Percentiles rank a stretch among this genome's conserved stretches.
Conservation (phyloP, 2,113 vertebrate genomes). For the Ranitomeya variabilis region DNA sequence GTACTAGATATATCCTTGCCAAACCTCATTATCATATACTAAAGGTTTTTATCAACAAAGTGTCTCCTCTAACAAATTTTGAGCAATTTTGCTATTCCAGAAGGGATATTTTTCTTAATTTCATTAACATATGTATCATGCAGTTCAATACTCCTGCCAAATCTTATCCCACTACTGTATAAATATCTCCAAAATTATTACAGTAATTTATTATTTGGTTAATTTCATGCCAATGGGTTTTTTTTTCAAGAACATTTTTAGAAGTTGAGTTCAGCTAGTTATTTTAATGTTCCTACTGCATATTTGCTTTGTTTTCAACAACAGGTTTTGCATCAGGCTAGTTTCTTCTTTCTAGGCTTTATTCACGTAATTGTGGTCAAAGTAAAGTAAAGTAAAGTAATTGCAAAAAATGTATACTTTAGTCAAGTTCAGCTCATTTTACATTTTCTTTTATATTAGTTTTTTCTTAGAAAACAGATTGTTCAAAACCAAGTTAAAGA, state of each 20-base stretch:
- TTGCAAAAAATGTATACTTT: background rate
- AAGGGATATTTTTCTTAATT: slow-evolving; percentile 44
- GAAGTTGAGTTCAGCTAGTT: background rate
- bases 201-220: slow-evolving; percentile 36
- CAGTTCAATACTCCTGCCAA: slow-evolving; percentile 21
- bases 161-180: slow-evolving; percentile 35
- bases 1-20: slow-evolving; percentile 10
- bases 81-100: slow-evolving; percentile 5
- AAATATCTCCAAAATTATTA: slow-evolving; percentile 20
- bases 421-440: background rate
- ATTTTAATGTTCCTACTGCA: background rate
- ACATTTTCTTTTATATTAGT: background rate
- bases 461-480: background rate
- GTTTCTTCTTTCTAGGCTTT: background rate
- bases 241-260: background rate
- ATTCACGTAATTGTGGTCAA: background rate
- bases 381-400: too few species aligned
- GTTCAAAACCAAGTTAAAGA: too few species aligned
- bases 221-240: slow-evolving; percentile 25
- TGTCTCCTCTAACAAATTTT: slow-evolving; percentile 41
- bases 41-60: slow-evolving; percentile 47
- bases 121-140: slow-evolving; percentile 31
- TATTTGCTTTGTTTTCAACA: background rate
- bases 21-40: slow-evolving; percentile 47
- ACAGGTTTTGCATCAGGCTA: background rate